These are phyloP conservation scores for Halocynthia roretzi DNA, from an alignment of 23 tunicate species.

Conservation along the genomic window DNA sequence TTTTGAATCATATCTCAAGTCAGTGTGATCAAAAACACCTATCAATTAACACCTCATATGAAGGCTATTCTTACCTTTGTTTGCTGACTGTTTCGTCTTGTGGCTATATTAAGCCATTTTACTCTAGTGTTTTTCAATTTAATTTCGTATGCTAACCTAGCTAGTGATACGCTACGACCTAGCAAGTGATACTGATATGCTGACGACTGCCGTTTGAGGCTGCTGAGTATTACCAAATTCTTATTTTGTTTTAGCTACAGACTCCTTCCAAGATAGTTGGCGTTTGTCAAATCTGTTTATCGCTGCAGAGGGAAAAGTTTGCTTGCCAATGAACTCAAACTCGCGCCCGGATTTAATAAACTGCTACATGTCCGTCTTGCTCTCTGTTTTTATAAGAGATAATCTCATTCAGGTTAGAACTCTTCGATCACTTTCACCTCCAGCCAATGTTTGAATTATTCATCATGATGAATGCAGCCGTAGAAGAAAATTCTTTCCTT, in stretches of 20 bases:
- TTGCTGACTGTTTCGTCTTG: too few species aligned
- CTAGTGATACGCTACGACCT: neutral
- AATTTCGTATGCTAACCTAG: neutral
- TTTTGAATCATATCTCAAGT: too few species aligned
- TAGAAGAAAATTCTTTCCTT: neutral
- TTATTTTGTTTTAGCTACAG: constrained; percentile 35
- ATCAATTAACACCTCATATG: too few species aligned
- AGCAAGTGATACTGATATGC: too few species aligned
- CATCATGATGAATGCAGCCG: too few species aligned
- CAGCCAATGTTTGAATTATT: too few species aligned
- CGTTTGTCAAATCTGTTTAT: constrained; percentile 58
- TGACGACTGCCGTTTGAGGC: too few species aligned
- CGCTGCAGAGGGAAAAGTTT: constrained; percentile 63
- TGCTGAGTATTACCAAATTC: neutral
- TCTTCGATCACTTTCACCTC: too few species aligned
- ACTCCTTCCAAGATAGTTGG: constrained; percentile 78
- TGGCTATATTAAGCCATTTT: too few species aligned
- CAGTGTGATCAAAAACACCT: too few species aligned
- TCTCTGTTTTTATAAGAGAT: constrained; percentile 48
- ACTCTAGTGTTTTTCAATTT: neutral
- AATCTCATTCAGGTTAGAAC: constrained; percentile 37
- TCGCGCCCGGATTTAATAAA: constrained; percentile 66
- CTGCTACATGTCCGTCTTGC: constrained; percentile 65
- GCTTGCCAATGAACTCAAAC: constrained; percentile 33
- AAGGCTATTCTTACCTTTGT: neutral